Evolutionary conservation across 1,140 invertebrate genomes (phyloP), one percentile per base, ranked within the genome.

Genomic region (Anadara kagoshimensis): DNA sequence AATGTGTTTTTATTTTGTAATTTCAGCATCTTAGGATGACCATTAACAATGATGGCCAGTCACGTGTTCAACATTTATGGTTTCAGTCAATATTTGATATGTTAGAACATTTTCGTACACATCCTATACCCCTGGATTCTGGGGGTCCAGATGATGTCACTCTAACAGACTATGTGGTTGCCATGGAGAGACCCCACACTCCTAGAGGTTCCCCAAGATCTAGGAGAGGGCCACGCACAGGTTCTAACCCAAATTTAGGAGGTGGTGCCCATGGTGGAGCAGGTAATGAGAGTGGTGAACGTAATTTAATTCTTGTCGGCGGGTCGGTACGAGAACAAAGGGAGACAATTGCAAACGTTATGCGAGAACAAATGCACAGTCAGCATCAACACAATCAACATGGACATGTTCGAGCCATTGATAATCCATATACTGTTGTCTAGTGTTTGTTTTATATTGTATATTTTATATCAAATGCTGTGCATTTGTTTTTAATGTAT

Each of bases 1-100:
- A 36, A 3, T 36, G 29, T 36, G 29, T 36, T 3, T 36, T 36
- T 36, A 7, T 22, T 56, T 41, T 47, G 26, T 59, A 51, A 69
- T 78, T 79, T 59, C 86, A 97, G 94, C 97, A 99, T 90, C 90
- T 99, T 24, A 92, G 97, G 58, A 96, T 98, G 94, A 98, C 95
- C 12, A 91, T 99, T 47, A 97, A 95, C 84, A 94, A 95, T 78
- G 93, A 96, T 81, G 96, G 96, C 0, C 95, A 97, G 82, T 98
- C 97, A 87, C 92, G 96, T 24, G 96, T 99, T 24, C 97, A 98
- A 86, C 97, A 98, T 89, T 92, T 98, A n/a, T 98, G 96, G 93
- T 99, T 99, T 87, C 94, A 95, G 53, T 94, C 96, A 26, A 97
- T 99, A 76, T 96, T 97, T 85, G 97, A 98, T 87, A 98, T 98